These are phyloP conservation scores for Hypselothyrea guttata DNA, from an alignment of 2,888 invertebrate genomes.

Conservation along the genomic window DNA sequence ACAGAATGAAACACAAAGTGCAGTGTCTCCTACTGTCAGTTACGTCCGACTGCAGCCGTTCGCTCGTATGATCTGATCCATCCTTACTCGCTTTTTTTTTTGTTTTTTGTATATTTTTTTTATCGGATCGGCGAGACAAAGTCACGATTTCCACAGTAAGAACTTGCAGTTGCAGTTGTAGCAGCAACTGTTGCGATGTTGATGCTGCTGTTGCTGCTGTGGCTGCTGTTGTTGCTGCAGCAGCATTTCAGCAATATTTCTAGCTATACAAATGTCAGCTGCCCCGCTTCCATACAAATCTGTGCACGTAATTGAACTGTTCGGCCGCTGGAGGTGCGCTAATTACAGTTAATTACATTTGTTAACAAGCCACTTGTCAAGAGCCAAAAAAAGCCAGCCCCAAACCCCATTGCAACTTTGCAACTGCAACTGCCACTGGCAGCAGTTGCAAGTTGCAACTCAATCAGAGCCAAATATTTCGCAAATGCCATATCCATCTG, in stretches of 20 bases:
- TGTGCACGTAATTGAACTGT: conserved; percentile 63
- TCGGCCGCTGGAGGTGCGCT: conserved; percentile 45
- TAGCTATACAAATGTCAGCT: conserved; percentile 13
- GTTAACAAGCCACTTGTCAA: conserved; percentile 59
- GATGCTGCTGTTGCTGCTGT: conserved; percentile 7
- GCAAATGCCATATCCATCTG: conserved; percentile 34
- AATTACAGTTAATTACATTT: conserved; percentile 65
- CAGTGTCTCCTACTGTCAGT: no score
- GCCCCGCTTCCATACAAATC: no score
- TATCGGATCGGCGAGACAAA: conserved; percentile 80
- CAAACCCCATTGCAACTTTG: background rate
- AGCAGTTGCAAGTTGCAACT: conserved; percentile 37
- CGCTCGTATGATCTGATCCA: no score
- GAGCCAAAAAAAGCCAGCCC: conserved; percentile 10
- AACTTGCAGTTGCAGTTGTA: conserved; percentile 38
- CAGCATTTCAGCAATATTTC: conserved; percentile 28
- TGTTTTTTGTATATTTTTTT: conserved; percentile 61
- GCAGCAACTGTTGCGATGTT: conserved; percentile 25
- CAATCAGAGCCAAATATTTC: conserved; percentile 43
- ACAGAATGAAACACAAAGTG: no score
- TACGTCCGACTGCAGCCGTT: no score
- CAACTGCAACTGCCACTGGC: conserved; percentile 2
- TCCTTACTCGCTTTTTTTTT: no score
- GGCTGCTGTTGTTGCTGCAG: conserved; percentile 19
- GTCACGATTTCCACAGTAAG: conserved; percentile 78